Percentiles rank a stretch among this genome's conserved stretches.
Evolutionary conservation across 2,797 vertebrate genomes (phyloP).

Genomic region (Syngnathus rostellatus): DNA sequence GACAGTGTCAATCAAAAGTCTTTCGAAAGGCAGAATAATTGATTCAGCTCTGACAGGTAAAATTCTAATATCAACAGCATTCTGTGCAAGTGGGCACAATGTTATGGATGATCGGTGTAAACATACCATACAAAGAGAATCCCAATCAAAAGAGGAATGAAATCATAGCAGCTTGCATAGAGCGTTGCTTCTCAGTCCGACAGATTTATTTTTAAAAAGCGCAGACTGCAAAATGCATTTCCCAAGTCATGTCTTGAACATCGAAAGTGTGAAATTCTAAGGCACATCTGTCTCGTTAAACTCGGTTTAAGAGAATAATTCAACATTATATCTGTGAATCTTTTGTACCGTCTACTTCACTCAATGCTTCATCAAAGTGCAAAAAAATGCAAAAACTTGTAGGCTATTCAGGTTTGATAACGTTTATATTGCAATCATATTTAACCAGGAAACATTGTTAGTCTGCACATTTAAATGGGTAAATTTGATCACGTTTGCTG

Average conservation of each 20-base stretch:
- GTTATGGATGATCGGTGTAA: not conserved
- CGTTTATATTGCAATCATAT: not conserved
- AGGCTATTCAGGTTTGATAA: not conserved
- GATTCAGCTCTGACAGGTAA: not conserved
- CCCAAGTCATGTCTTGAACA: not conserved
- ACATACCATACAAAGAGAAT: not conserved
- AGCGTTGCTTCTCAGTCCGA: not conserved
- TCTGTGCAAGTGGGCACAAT: not conserved
- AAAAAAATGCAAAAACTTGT: not conserved
- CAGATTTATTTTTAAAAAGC: not conserved
- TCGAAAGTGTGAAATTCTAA: not conserved
- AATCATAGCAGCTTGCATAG: not conserved
- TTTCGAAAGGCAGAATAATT: not conserved
- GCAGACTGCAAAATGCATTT: not conserved
- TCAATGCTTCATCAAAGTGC: slow-evolving; percentile 12
- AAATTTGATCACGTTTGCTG: too few relatives aligned
- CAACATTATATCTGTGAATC: slow-evolving; percentile 10
- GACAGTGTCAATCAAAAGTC: not conserved
- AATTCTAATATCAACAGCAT: not conserved
- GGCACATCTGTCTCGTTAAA: not conserved
- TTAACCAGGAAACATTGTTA: too few relatives aligned
- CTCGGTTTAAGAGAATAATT: slow-evolving; percentile 5
- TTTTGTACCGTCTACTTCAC: slow-evolving; percentile 6
- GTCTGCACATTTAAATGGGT: too few relatives aligned
- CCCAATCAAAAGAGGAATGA: not conserved